phyloP scores from a whole-genome alignment of 1,140 invertebrate species.

The Trichogramma pretiosum region DNA sequence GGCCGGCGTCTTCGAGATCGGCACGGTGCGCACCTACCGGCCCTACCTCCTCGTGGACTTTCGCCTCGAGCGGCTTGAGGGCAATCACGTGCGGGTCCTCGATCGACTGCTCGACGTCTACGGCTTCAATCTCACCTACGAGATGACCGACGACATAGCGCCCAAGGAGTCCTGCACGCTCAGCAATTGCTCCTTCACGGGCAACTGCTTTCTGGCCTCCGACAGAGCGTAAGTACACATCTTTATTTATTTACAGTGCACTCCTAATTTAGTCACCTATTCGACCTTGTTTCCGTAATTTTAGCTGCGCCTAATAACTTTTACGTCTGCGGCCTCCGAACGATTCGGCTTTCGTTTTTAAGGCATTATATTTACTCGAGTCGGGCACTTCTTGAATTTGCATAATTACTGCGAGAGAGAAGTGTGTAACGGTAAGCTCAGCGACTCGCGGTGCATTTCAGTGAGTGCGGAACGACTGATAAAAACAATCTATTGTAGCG shows the following conservation, averaged over 20 bases:
- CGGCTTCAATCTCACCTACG: constrained; percentile 89
- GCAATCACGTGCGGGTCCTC: constrained; percentile 72
- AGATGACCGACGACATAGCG: constrained; percentile 63
- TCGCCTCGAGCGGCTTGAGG: constrained; percentile 61
- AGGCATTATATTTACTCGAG: no score
- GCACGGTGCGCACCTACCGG: constrained; percentile 59
- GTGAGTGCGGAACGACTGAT: neutral
- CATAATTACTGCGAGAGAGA: no score
- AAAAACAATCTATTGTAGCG: neutral
- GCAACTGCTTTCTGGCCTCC: constrained; percentile 65
- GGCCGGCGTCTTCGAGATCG: constrained; percentile 59
- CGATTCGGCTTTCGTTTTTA: no score
- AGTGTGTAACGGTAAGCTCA: no score
- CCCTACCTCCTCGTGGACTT: constrained; percentile 74
- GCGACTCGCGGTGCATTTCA: no score
- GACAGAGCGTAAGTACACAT: constrained; percentile 65
- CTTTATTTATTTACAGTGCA: no score
- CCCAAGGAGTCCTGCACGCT: constrained; percentile 60
- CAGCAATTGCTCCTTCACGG: constrained; percentile 70
- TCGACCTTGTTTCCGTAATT: neutral
- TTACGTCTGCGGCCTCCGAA: no score
- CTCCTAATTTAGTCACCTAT: no score
- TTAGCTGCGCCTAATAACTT: neutral
- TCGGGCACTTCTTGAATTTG: no score
- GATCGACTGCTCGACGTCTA: constrained; percentile 74